Base-by-base conservation (phyloP, 2,113 vertebrate species). In the Egretta garzetta region DNA sequence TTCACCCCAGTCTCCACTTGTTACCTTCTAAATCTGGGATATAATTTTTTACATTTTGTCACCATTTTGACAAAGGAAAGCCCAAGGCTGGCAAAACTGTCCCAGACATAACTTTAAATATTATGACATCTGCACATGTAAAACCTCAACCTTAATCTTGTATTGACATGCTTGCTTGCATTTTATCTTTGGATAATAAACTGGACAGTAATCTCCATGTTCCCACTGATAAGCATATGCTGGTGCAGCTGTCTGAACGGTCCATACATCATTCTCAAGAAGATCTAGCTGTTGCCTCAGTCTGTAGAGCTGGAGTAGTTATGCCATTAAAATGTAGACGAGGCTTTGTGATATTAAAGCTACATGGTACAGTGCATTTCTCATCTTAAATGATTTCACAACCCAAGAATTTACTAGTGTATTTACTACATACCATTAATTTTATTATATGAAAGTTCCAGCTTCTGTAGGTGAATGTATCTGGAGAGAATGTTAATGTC, bases 401-500 rank as follows among this genome's bases (percentile, higher is more conserved):
- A 17, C 4, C 59, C 71, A 82, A 55, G 72, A n/a, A 80, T 81
- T 70, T 67, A 75, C 80, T 20, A 7, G 10, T 67, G 55, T 47
- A 28, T 76, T 76, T 43, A 39, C 49, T 86, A 97, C 98, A 26
- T 98, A 99, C 99, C 99, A 98, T 97, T 98, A 74, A 99, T 99
- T 97, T 98, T 99, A 98, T 99, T 99, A 96, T 89, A 75, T 41
- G 99, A 98, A 88, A 99, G 96, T n/a, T 99, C 98, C 95, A 99
- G 95, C 95, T 98, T 99, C 95, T 99, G 98, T 7, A 99, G 98
- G 97, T 99, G 98, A 82, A 98, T 3, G 13, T 99, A 99, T 72
- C 88, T 97, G 88, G 93, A 98, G 89, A 99, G 98, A 94, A 99
- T 88, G 62, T 95, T 98, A 85, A 99, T 47, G 73, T 99, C 98